Conservation (phyloP, 2,888 invertebrate genomes). For the Cheilosia scutellata region DNA sequence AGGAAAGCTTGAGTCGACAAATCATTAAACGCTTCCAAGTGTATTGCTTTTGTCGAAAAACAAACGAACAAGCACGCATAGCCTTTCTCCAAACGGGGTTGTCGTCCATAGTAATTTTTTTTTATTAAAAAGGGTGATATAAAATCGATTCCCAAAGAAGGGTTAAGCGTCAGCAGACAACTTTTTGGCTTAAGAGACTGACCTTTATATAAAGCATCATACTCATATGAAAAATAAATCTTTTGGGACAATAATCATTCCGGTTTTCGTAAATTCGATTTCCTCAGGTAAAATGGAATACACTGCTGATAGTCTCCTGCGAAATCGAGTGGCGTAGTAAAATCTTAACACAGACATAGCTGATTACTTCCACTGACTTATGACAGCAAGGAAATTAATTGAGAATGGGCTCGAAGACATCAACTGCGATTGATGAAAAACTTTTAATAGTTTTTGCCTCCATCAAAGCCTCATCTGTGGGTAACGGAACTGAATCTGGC, state of each 20-base stretch:
- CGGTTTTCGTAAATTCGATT: too few relatives aligned
- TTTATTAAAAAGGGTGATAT: constrained; percentile 49
- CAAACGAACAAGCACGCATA: too few relatives aligned
- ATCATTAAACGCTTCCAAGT: too few relatives aligned
- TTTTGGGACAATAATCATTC: background rate
- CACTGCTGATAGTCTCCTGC: background rate
- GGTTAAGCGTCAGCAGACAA: background rate
- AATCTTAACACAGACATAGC: background rate
- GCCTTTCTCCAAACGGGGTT: too few relatives aligned
- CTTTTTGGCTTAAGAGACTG: background rate
- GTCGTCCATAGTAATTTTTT: background rate
- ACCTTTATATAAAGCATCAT: background rate
- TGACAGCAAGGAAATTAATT: background rate
- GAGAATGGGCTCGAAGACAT: background rate
- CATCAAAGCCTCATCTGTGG: background rate
- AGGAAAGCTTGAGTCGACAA: too few relatives aligned
- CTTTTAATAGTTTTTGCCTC: background rate
- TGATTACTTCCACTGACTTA: background rate
- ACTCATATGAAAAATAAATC: background rate
- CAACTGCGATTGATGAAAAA: background rate
- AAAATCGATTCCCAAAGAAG: constrained; percentile 39
- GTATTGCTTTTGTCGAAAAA: too few relatives aligned
- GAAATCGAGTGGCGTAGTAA: background rate
- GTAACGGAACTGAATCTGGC: background rate
- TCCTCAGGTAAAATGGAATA: too few relatives aligned